Evolutionary conservation across 1,140 invertebrate species (phyloP).

Genomic region (Heliconius nattereri): DNA sequence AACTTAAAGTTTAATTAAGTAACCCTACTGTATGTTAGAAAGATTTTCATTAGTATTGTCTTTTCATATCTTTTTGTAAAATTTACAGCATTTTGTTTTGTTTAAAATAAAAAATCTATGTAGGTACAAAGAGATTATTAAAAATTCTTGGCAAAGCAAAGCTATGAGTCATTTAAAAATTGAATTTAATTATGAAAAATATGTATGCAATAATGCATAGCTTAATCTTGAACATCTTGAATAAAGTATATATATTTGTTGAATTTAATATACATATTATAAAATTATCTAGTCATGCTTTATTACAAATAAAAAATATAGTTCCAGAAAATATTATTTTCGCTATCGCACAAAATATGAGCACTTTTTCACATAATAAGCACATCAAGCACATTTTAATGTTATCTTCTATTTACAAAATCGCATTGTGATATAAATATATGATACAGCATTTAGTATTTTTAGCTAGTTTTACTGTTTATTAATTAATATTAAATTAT

Average conservation of each 20-base stretch:
- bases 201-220: neutral
- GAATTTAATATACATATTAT: neutral
- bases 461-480: neutral
- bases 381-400: constrained; percentile 31
- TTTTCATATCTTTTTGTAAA: constrained; percentile 10
- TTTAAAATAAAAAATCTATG: constrained; percentile 1
- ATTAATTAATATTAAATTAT: neutral
- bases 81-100: neutral
- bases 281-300: constrained; percentile 31
- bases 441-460: constrained; percentile 14
- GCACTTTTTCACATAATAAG: constrained; percentile 30
- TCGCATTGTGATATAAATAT: constrained; percentile 9
- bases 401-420: constrained; percentile 7
- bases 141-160: neutral
- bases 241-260: neutral
- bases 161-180: neutral
- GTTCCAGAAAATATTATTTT: neutral
- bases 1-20: neutral
- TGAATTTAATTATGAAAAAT: neutral
- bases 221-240: neutral
- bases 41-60: neutral
- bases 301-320: neutral
- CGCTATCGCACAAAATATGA: constrained; percentile 18
- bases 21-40: neutral
- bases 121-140: neutral